Evolutionary conservation across 2,113 vertebrate genomes (phyloP), one percentile per base, ranked within the genome.

Genomic region (Carassius gibelio): DNA sequence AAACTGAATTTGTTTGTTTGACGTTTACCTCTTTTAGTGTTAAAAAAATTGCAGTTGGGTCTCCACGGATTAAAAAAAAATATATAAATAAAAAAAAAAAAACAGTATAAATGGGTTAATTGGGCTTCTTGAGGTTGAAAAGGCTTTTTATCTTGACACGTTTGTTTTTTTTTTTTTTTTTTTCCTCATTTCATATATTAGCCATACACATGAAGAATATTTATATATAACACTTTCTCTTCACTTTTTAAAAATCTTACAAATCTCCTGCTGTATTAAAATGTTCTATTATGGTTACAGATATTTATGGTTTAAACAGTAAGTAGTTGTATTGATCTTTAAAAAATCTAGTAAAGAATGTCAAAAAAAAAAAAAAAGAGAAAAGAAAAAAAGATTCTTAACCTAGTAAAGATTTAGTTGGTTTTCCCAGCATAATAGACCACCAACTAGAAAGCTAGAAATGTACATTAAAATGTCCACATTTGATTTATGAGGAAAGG

Each of bases 101-200:
- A 95, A 93, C 90, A 90, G 90, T 91, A 91, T 94, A 92, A 94
- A 94, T 62, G 34, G 34, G 69, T 72, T 94, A 94, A 95, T 95
- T 94, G 92, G 94, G 92, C 79, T 93, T 10, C 11, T 93, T 1
- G 86, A 93, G 92, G 94, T 93, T 94, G 93, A 92, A 94, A 89
- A 92, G 89, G 88, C 92, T 92, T 92, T 94, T 93, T 93, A 92
- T 94, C 92, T 91, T 93, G 93, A 93, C 90, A 88, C 92, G 89
- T 92, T 90, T 86, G 92, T 87, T 89, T 0, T 94, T 94, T n/a
- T n/a, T n/a, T n/a, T n/a, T n/a, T n/a, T n/a, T n/a, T 1, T 93
- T 93, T 90, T 91, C 92, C 94, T 94, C 94, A 92, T 93, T 93
- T 93, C 91, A 87, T 84, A 90, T 93, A 94, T 93, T 93, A 93